A percentile compares a stretch with the other conserved stretches of the same genome.
These are phyloP conservation scores for Sinocyclocheilus anophthalmus DNA, from an alignment of 2,113 vertebrate species.

Conservation along the genomic window DNA sequence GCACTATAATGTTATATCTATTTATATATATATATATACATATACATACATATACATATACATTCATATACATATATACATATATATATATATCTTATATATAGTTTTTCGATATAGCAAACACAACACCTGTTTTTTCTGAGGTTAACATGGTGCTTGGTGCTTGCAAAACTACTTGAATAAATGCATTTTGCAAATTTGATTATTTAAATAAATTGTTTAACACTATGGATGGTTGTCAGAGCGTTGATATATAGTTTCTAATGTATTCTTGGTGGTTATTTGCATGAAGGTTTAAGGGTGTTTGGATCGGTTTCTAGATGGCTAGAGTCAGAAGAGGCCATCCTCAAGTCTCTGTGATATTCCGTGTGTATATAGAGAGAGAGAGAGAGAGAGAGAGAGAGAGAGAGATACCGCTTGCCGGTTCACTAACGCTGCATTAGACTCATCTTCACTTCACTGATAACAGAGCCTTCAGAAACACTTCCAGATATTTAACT, in stretches of 20 bases:
- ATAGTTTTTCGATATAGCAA: no score
- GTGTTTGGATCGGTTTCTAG: neutral
- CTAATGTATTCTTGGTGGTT: neutral
- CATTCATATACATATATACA: no score
- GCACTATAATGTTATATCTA: no score
- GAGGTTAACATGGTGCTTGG: no score
- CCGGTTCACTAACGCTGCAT: neutral
- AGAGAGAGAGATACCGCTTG: neutral
- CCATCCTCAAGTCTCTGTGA: neutral
- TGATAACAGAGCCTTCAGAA: conserved; percentile 26
- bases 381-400: conserved; percentile 26
- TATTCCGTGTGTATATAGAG: neutral
- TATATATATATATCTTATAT: no score
- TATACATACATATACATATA: no score
- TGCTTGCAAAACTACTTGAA: no score
- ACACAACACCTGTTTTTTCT: no score
- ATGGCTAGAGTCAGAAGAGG: neutral
- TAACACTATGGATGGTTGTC: neutral
- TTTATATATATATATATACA: no score
- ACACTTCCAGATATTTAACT: conserved; percentile 16
- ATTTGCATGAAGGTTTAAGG: neutral
- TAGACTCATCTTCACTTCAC: conserved; percentile 33
- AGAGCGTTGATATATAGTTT: neutral
- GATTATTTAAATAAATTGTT: no score
- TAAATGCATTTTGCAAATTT: no score